These are phyloP conservation scores for Tiaroga cobitis DNA, from an alignment of 2,797 vertebrate species.

Conservation along the genomic window DNA sequence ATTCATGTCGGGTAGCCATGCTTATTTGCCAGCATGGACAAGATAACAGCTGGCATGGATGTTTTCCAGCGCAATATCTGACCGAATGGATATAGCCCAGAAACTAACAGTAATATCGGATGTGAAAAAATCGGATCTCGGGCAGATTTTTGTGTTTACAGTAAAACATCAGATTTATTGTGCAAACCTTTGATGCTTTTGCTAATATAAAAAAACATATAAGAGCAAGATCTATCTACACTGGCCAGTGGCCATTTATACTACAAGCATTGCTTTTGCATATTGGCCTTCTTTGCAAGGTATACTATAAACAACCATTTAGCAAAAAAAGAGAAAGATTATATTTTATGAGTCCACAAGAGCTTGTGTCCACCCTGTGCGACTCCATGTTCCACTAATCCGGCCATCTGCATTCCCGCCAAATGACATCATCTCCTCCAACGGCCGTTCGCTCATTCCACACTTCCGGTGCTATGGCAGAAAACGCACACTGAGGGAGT, in stretches of 20 bases:
- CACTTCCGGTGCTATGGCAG: constrained; percentile 51
- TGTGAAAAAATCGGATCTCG: no score
- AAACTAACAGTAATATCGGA: no score
- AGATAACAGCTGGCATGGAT: no score
- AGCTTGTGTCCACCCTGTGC: constrained; percentile 26
- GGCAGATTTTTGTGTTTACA: no score
- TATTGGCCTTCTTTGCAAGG: constrained; percentile 4
- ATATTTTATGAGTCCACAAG: neutral
- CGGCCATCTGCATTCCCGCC: constrained; percentile 63
- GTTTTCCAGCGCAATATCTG: no score
- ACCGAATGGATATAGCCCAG: no score
- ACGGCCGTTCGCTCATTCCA: constrained; percentile 63
- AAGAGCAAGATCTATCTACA: neutral
- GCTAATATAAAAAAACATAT: neutral
- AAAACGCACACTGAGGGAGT: constrained; percentile 61
- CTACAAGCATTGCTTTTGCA: neutral
- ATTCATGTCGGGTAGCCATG: no score
- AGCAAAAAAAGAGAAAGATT: neutral
- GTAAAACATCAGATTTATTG: no score
- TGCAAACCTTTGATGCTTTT: neutral
- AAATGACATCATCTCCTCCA: constrained; percentile 71
- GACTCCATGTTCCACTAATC: constrained; percentile 28
- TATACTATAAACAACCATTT: neutral
- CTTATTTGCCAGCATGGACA: no score
- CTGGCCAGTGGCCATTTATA: neutral